These are phyloP conservation scores for Adelphocoris suturalis DNA, from an alignment of 2,888 invertebrate species.

Conservation along the genomic window DNA sequence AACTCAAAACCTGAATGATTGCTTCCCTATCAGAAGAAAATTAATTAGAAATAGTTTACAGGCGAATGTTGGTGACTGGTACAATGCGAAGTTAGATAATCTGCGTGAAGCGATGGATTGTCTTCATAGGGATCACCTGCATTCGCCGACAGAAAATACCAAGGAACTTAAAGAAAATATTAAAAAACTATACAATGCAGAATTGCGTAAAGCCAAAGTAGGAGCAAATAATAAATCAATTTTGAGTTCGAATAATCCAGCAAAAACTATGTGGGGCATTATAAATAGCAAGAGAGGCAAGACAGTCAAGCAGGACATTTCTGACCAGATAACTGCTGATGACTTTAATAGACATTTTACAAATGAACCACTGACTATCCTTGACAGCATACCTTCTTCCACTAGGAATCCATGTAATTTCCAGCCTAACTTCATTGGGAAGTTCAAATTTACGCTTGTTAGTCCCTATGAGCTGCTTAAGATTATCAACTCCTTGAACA, in stretches of 20 bases:
- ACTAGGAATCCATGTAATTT: neutral
- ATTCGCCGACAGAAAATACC: neutral
- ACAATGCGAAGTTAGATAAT: neutral
- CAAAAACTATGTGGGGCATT: too few species aligned
- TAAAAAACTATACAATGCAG: neutral
- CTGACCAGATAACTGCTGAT: neutral
- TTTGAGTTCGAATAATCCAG: neutral
- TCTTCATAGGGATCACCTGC: neutral
- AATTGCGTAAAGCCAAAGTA: neutral
- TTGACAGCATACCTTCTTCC: neutral
- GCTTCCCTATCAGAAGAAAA: neutral
- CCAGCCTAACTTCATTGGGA: neutral
- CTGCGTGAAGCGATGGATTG: neutral
- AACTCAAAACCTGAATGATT: too few species aligned
- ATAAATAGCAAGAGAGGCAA: too few species aligned
- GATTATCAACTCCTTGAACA: neutral
- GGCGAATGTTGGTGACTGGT: neutral
- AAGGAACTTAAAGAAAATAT: neutral
- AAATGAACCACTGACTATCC: neutral
- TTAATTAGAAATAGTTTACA: neutral
- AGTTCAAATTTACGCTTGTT: neutral
- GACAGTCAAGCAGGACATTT: too few species aligned
- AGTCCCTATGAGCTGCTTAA: neutral
- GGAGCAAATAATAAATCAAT: neutral
- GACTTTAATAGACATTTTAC: neutral